Base-by-base conservation (phyloP, 2,888 invertebrate genomes). In the Drosophila mimetica region DNA sequence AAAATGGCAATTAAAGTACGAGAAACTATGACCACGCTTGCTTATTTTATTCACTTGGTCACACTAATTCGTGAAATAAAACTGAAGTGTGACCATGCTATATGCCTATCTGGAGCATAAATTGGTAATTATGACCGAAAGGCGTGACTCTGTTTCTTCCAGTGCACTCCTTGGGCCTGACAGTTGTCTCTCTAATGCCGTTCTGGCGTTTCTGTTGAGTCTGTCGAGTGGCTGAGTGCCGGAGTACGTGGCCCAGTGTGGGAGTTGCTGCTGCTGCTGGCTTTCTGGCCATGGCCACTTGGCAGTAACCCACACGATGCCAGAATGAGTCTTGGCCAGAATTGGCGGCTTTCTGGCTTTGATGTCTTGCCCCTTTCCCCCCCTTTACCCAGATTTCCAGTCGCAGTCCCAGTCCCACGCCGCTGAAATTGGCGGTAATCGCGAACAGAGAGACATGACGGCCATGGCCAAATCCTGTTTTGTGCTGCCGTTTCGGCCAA, bases 251-350 rank as follows among this genome's bases (percentile, higher is more conserved):
- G 32, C 46, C 53, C 32, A 42, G 77, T 66, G 75, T 60, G 47
- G 76, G 59, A 47, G 70, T 41, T 32, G 25, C 20, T n/a, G n/a
- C n/a, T n/a, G 46, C 48, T 60, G 48, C 44, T 44, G 44, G n/a
- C 50, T 44, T 47, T 48, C 30, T 67, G 78, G 79, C 70, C 76
- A 70, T 72, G 78, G 69, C 77, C 76, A 76, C 72, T 72, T 75
- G 52, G 72, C 75, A 55, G 41, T 52, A 53, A 44, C 79, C 76
- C 65, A 79, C 76, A 79, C 74, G 53, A 57, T 64, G 76, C 72
- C 69, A 71, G 60, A 74, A 69, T 41, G 60, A 52, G 18, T 41
- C 61, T 55, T 53, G 70, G 59, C 71, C 53, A 82, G 77, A 76
- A 83, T 61, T 71, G 58, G 58, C 72, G 74, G 72, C 72, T 59